Percentiles rank a stretch among this genome's conserved stretches.
phyloP scores from a whole-genome alignment of 1,140 invertebrate species.

The Diuraphis noxia region DNA sequence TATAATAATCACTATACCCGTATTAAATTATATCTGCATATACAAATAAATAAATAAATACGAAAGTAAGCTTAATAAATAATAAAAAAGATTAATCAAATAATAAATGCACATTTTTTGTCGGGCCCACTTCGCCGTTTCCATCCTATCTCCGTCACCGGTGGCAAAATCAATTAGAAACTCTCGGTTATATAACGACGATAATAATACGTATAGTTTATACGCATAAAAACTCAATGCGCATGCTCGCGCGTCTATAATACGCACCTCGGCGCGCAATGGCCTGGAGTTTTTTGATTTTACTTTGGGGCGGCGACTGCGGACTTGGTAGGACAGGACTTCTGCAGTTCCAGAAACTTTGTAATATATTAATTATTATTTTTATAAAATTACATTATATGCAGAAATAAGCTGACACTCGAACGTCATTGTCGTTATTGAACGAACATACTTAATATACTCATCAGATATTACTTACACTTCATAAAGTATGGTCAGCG shows the following conservation, averaged over 20 bases:
- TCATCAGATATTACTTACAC: too few species aligned
- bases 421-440: too few species aligned
- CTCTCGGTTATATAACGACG: background rate
- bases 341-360: background rate
- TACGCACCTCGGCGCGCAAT: background rate
- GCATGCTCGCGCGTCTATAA: background rate
- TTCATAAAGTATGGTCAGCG: too few species aligned
- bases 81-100: too few species aligned
- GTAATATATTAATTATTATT: too few species aligned
- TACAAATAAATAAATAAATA: background rate
- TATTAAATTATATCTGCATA: background rate
- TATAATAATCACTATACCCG: too few species aligned
- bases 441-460: too few species aligned
- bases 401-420: background rate
- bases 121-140: background rate
- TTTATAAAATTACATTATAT: background rate
- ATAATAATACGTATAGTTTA: background rate
- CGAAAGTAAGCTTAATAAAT: background rate
- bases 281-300: background rate
- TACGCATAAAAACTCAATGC: background rate
- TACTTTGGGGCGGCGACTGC: background rate
- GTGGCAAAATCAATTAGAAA: background rate
- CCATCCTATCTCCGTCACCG: background rate
- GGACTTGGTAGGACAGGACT: background rate
- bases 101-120: background rate